Percentiles rank a stretch among this genome's conserved stretches.
These are phyloP conservation scores for Pantelozetes paolii DNA, from an alignment of 2,888 invertebrate species.

Conservation along the genomic window DNA sequence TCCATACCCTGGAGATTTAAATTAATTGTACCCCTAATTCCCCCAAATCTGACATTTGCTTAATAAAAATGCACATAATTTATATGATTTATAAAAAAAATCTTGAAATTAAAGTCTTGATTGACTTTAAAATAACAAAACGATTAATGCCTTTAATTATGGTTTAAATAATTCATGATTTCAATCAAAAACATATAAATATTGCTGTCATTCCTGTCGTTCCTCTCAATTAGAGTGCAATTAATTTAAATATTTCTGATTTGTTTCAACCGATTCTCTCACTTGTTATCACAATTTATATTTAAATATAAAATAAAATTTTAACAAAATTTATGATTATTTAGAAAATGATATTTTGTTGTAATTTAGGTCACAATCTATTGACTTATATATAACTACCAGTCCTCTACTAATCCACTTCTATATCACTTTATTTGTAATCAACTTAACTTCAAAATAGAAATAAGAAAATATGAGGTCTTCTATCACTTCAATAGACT, in stretches of 20 bases:
- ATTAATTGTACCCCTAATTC: too few relatives aligned
- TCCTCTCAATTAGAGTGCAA: too few relatives aligned
- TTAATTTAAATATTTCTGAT: neutral
- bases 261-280: neutral
- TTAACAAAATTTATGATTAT: neutral
- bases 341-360: neutral
- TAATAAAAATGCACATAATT: too few relatives aligned
- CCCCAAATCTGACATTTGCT: too few relatives aligned
- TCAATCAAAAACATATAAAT: neutral
- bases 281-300: neutral
- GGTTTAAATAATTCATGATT: too few relatives aligned
- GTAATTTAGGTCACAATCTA: neutral
- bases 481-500: neutral
- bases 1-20: too few relatives aligned
- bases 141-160: too few relatives aligned
- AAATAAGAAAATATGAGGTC: neutral
- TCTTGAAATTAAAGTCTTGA: too few relatives aligned
- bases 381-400: too few relatives aligned
- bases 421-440: neutral
- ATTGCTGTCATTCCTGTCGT: neutral
- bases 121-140: too few relatives aligned
- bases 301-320: neutral
- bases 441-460: neutral
- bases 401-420: too few relatives aligned
- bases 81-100: too few relatives aligned